Conservation (phyloP, 2,888 invertebrate species). For the Leptopterna dolabrata region DNA sequence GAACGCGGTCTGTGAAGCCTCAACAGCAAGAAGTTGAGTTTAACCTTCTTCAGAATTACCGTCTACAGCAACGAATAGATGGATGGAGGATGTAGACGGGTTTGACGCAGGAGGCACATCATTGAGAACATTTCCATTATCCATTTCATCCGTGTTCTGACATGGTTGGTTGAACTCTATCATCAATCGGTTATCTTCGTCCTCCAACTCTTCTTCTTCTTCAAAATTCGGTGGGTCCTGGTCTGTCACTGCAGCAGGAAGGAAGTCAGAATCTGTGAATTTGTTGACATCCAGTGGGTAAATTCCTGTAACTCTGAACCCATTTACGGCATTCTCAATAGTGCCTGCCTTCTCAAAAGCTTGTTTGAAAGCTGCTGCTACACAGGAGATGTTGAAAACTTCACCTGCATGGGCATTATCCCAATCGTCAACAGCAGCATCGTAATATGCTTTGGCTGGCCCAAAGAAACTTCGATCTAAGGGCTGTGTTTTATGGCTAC, state of each 20-base stretch:
- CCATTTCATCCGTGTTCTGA: constrained; percentile 22
- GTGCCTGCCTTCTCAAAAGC: constrained; percentile 35
- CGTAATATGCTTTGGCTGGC: constrained; percentile 35
- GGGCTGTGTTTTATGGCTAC: no score
- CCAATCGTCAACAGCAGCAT: constrained; percentile 40
- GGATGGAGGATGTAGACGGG: constrained; percentile 13
- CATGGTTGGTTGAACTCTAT: not conserved
- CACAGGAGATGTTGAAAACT: not conserved
- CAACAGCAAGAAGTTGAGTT: constrained; percentile 22
- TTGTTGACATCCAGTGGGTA: constrained; percentile 45
- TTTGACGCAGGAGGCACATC: constrained; percentile 29
- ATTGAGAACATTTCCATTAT: constrained; percentile 33
- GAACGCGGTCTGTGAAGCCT: constrained; percentile 14
- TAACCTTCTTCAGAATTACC: constrained; percentile 22
- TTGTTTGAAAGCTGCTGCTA: constrained; percentile 28
- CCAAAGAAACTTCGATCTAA: constrained; percentile 49
- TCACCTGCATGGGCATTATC: constrained; percentile 10
- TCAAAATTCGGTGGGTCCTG: constrained; percentile 1
- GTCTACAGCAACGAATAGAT: constrained; percentile 11
- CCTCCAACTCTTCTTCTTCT: constrained; percentile 20
- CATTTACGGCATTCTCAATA: constrained; percentile 25
- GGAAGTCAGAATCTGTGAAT: constrained; percentile 40
- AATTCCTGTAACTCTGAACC: constrained; percentile 45
- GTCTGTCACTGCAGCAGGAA: constrained; percentile 12
- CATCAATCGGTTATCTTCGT: constrained; percentile 32